Base-by-base conservation (phyloP, 1,140 invertebrate genomes). In the Lordiphosa stackelbergi region DNA sequence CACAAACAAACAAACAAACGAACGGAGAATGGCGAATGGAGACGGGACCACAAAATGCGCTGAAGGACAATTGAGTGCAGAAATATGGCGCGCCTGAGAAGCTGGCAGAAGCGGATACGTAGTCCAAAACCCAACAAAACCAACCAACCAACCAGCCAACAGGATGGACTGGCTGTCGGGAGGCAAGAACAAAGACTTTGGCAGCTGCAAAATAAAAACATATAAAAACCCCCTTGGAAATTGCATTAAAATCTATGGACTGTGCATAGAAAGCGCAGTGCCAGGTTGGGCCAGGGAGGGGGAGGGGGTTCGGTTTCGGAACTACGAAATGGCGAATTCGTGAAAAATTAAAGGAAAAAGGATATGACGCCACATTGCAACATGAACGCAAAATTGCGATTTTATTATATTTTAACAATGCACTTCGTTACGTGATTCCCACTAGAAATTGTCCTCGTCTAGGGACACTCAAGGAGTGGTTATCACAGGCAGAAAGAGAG, bases 161-260 rank as follows among this genome's bases (percentile, higher is more conserved):
- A 51, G 28, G 28, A 31, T 31, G 28, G 28, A 31, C 28, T 31
- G 28, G 28, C 28, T 7, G 28, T 31, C 28, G 28, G 28, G 46
- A 42, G 45, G 56, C 63, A 81, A 81, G 75, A 83, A 81, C 77
- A 81, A 81, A 83, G 77, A 69, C 77, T 83, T 81, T 83, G 77
- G 77, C 75, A 81, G 77, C 77, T 84, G 43, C 46, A 52, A 83
- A 81, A 81, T 83, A 81, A 81, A 81, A 81, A 77, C 69, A 66
- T 69, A 73, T 73, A 75, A 75, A 75, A 69, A 56, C 68, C 65
- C 62, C 73, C 59, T 66, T 46, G 48, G 64, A 85, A 85, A 85
- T 85, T 85, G 74, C 79, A 85, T 85, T 85, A 85, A 85, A 85
- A 85, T 85, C 81, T 85, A 85, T 85, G 81, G 79, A 85, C 71